phyloP scores from a whole-genome alignment of 2,888 invertebrate genomes.

The Melitaea athalia region DNA sequence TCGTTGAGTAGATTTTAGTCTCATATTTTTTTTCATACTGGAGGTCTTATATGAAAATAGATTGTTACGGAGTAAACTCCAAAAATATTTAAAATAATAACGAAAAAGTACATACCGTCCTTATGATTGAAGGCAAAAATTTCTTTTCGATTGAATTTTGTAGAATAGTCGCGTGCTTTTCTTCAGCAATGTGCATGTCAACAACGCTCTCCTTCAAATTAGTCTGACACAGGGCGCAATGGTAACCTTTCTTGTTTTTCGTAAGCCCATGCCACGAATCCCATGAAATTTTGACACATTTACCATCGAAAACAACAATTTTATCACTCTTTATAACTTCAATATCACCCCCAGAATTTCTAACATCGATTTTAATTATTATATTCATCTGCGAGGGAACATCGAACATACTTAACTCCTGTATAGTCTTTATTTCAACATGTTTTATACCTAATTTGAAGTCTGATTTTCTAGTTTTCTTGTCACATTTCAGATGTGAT shows the following conservation, averaged over 20 bases:
- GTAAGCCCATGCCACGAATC: constrained; percentile 43
- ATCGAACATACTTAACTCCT: constrained; percentile 36
- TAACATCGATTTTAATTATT: constrained; percentile 17
- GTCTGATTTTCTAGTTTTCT: constrained; percentile 29
- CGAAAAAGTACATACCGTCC: constrained; percentile 39
- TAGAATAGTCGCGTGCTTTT: constrained; percentile 29
- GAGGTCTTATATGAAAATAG: too few relatives aligned
- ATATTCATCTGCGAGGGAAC: constrained; percentile 35
- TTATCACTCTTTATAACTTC: constrained; percentile 36
- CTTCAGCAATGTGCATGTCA: constrained; percentile 27
- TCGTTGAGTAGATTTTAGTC: too few relatives aligned
- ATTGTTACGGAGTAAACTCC: too few relatives aligned
- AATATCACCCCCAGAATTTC: constrained; percentile 1
- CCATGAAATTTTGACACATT: constrained; percentile 41
- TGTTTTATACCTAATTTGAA: constrained; percentile 34
- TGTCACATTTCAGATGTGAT: constrained; percentile 18
- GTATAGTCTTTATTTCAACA: constrained; percentile 26
- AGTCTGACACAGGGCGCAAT: constrained; percentile 38
- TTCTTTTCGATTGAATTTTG: constrained; percentile 34
- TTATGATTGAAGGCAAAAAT: constrained; percentile 39
- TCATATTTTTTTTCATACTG: too few relatives aligned
- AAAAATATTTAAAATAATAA: too few relatives aligned
- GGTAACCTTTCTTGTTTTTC: constrained; percentile 20
- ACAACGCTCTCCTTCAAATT: constrained; percentile 33
- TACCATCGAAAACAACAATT: constrained; percentile 34